Evolutionary conservation across 2,113 vertebrate genomes (phyloP), one percentile per base, ranked within the genome.

Genomic region (Castor canadensis): DNA sequence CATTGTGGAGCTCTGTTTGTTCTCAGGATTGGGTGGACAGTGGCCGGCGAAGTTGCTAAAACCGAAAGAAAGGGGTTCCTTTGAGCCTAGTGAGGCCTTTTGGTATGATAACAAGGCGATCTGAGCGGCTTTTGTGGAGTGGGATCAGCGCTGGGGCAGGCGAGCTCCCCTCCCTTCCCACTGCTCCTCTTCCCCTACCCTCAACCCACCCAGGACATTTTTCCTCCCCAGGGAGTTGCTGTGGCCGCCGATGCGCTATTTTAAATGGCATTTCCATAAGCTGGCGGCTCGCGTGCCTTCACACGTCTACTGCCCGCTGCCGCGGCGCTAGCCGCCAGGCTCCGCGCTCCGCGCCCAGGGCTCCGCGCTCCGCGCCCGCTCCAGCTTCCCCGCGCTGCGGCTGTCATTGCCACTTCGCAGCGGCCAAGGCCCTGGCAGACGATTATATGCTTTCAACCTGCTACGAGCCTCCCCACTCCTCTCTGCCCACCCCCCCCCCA

Each of bases 1-100:
- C 96, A 98, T 99, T 99, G 99, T 98, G 95, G 75, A 69, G 62
- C 77, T 88, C 95, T 98, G 98, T 99, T 99, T 99, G 98, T 98
- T 99, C 98, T 98, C 98, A 97, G 98, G 98, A 98, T 98, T 96
- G 97, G 93, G 75, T 98, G 98, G 98, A 98, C 98, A 97, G 98
- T 98, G 96, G 98, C 98, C 95, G 97, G 97, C 97, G 97, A 97
- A 98, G 98, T 98, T 95, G 98, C 97, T 98, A 94, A 98, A 98
- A 97, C 95, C 62, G 3, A 67, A 77, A 89, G 87, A 97, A 96
- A 95, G 84, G 91, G 77, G 45, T n/a, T 82, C 64, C 90, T 96
- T 85, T 97, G 98, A 98, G 96, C 96, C 97, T 87, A 97, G 97
- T 98, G 97, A 93, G 97, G 97, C 98, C 98, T 98, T 99, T 99